Evolutionary conservation across 2,888 invertebrate species (phyloP).

Genomic region (Drosophila acutilabella): DNA sequence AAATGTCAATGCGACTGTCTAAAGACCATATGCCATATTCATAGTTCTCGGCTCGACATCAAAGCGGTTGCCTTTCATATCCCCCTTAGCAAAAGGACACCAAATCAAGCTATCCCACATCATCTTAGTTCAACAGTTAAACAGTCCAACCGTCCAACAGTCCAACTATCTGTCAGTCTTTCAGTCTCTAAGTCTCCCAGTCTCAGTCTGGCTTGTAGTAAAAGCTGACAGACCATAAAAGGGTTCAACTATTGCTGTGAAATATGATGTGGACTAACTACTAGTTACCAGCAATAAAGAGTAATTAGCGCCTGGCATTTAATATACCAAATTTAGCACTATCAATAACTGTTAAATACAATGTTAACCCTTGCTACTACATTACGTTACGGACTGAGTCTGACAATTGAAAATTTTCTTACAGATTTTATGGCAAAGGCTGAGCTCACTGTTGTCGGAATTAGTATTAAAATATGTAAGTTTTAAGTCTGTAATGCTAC

Average conservation of each 20-base stretch:
- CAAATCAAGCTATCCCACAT: conserved; percentile 74
- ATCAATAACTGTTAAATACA: conserved; percentile 37
- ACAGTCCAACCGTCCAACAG: neutral
- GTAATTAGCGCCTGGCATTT: conserved; percentile 69
- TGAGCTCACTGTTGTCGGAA: neutral
- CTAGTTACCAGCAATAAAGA: conserved; percentile 58
- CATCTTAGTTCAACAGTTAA: conserved; percentile 44
- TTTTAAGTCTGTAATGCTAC: neutral
- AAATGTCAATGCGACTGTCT: conserved; percentile 53
- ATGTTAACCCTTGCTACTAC: conserved; percentile 17
- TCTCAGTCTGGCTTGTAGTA: conserved; percentile 62
- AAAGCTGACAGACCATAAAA: conserved; percentile 73
- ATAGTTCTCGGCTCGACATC: conserved; percentile 69
- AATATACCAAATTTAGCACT: conserved; percentile 54
- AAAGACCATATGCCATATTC: conserved; percentile 52
- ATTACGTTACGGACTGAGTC: neutral
- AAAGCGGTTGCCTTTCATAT: conserved; percentile 76
- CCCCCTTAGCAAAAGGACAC: conserved; percentile 61
- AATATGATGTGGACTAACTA: conserved; percentile 71
- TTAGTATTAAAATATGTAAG: neutral
- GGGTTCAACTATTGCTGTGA: conserved; percentile 75
- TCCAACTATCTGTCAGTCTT: neutral
- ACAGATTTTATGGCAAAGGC: neutral
- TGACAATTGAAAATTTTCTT: conserved; percentile 2
- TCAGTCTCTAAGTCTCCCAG: neutral